A percentile compares a stretch with the other conserved stretches of the same genome.
Conservation (phyloP, 2,113 vertebrate genomes). For the Gasterosteus aculeatus region DNA sequence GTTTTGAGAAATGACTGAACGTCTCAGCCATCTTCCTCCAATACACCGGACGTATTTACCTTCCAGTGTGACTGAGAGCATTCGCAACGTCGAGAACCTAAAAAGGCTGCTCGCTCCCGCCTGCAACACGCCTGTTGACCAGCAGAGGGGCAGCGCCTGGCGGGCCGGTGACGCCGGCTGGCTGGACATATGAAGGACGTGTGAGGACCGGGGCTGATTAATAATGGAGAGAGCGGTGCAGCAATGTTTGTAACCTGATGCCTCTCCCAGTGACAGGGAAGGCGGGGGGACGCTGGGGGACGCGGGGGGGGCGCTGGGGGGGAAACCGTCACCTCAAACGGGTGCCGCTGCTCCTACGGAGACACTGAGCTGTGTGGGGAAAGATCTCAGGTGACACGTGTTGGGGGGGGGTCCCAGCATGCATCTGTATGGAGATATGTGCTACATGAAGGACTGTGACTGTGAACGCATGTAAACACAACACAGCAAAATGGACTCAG, state of each 20-base stretch:
- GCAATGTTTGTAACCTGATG: slow-evolving; percentile 51
- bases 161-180: not conserved
- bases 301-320: not conserved
- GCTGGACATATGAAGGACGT: slow-evolving; percentile 17
- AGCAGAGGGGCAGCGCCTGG: slow-evolving; percentile 56
- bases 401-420: not conserved
- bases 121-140: slow-evolving; percentile 3
- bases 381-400: not conserved
- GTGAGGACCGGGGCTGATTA: slow-evolving; percentile 20
- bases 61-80: not conserved
- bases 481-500: not conserved
- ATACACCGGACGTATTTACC: not conserved
- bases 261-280: slow-evolving; percentile 38
- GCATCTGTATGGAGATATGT: slow-evolving; percentile 5
- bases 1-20: not conserved
- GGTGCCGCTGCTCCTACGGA: not conserved
- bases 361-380: slow-evolving; percentile 36
- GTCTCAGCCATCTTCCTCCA: too few relatives aligned
- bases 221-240: slow-evolving; percentile 45
- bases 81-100: not conserved
- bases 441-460: not conserved
- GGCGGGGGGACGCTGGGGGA: not conserved
- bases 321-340: not conserved
- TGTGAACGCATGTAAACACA: not conserved
- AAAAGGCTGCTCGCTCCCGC: not conserved